Conservation (phyloP, 1,140 invertebrate genomes). For the Drosophila simulans region DNA sequence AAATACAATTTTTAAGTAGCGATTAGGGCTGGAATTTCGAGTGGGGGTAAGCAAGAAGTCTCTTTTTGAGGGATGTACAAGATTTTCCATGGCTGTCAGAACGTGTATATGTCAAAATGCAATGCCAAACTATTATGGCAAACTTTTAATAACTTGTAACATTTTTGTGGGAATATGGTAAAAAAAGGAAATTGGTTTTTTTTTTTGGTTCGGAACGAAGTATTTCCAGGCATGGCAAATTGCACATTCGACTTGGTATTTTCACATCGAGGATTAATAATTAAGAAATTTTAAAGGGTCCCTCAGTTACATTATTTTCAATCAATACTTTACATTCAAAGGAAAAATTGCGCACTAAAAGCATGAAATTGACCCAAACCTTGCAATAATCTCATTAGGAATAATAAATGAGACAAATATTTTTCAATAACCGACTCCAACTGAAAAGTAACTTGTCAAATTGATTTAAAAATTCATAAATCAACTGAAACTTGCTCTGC, state of each 20-base stretch:
- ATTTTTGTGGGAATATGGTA: constrained; percentile 7
- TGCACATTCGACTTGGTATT: no score
- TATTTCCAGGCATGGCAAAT: background rate
- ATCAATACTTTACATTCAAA: background rate
- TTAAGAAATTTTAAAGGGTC: background rate
- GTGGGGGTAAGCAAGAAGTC: constrained; percentile 5
- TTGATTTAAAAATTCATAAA: constrained; percentile 82
- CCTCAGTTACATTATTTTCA: background rate
- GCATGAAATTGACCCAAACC: constrained; percentile 28
- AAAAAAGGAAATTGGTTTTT: constrained; percentile 1
- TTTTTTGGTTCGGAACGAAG: background rate
- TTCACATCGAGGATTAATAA: no score
- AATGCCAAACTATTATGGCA: constrained; percentile 20
- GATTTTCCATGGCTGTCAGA: constrained; percentile 38
- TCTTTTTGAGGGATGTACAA: background rate
- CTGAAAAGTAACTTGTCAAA: constrained; percentile 66
- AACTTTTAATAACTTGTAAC: constrained; percentile 5
- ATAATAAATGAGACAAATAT: constrained; percentile 27
- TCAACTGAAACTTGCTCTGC: constrained; percentile 56
- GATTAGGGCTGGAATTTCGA: constrained; percentile 21
- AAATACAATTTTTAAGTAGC: constrained; percentile 47
- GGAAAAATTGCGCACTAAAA: constrained; percentile 4
- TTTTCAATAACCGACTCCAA: constrained; percentile 23
- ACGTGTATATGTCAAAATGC: constrained; percentile 42
- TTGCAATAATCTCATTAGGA: constrained; percentile 26